These are phyloP conservation scores for Selenia dentaria DNA, from an alignment of 2,888 invertebrate genomes.

Conservation along the genomic window DNA sequence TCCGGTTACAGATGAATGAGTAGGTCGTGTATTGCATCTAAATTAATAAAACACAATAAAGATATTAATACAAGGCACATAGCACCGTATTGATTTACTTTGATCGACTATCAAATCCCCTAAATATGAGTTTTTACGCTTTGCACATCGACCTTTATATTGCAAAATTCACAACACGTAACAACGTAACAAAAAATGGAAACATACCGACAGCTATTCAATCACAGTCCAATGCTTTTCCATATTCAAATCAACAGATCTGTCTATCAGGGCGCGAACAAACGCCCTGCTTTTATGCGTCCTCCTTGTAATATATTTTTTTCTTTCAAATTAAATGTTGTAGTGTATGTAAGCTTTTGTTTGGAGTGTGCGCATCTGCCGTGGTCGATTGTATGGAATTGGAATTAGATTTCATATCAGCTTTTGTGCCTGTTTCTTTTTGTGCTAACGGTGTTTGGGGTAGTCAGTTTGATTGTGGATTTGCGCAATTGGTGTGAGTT, in stretches of 20 bases:
- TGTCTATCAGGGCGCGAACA: conserved; percentile 75
- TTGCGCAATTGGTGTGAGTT: conserved; percentile 18
- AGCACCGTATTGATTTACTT: no score
- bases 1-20: no score
- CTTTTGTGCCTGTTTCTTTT: conserved; percentile 46
- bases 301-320: conserved; percentile 10
- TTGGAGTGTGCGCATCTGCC: conserved; percentile 71
- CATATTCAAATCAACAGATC: conserved; percentile 81
- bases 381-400: conserved; percentile 65
- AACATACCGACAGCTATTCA: conserved; percentile 4
- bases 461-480: conserved; percentile 24
- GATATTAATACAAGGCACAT: no score
- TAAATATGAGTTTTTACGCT: no score
- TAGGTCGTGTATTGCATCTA: no score
- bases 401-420: conserved; percentile 67
- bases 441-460: conserved; percentile 38
- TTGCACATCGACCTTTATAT: not conserved
- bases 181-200: not conserved
- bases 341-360: conserved; percentile 62
- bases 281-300: conserved; percentile 47
- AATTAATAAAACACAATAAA: no score
- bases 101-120: no score
- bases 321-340: conserved; percentile 39
- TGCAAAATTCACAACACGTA: not conserved
- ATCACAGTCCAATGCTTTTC: conserved; percentile 63